These are phyloP conservation scores for Eristalis intricaria DNA, from an alignment of 2,888 invertebrate genomes.

Conservation along the genomic window DNA sequence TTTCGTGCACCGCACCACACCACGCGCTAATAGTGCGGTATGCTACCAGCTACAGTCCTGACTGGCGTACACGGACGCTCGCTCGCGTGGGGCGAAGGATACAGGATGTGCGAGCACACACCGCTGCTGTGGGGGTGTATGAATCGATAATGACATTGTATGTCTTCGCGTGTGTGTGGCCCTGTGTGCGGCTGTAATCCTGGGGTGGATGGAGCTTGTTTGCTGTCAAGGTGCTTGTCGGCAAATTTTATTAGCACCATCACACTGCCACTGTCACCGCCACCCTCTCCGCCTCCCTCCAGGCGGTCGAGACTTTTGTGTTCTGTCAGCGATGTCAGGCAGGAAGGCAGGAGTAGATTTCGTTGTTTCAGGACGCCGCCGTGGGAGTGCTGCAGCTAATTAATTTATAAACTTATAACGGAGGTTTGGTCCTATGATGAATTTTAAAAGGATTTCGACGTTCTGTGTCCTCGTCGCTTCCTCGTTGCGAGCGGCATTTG, in stretches of 20 bases:
- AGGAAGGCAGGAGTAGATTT: conserved; percentile 33
- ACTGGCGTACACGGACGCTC: not conserved
- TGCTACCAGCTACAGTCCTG: conserved; percentile 22
- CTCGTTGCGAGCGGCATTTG: conserved; percentile 1
- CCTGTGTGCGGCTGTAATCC: conserved; percentile 25
- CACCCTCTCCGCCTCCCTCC: not conserved
- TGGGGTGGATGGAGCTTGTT: conserved; percentile 2
- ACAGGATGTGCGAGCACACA: not conserved
- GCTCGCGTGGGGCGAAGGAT: not conserved
- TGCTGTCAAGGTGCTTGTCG: conserved; percentile 30
- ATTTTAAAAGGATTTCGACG: conserved; percentile 56
- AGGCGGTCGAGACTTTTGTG: not conserved
- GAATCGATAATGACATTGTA: conserved; percentile 56
- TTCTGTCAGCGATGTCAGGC: conserved; percentile 5
- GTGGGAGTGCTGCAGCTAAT: conserved; percentile 44
- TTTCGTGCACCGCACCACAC: conserved; percentile 27
- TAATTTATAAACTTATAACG: conserved; percentile 55
- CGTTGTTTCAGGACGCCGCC: conserved; percentile 30
- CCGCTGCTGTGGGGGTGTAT: conserved; percentile 16
- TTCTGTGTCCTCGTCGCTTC: conserved; percentile 18
- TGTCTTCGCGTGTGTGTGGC: not conserved
- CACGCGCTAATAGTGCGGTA: conserved; percentile 41
- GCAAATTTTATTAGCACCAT: conserved; percentile 48
- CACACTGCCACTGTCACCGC: not conserved
- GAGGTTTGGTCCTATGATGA: conserved; percentile 31